Conservation (phyloP, 2,797 vertebrate species). For the Erpetoichthys calabaricus region DNA sequence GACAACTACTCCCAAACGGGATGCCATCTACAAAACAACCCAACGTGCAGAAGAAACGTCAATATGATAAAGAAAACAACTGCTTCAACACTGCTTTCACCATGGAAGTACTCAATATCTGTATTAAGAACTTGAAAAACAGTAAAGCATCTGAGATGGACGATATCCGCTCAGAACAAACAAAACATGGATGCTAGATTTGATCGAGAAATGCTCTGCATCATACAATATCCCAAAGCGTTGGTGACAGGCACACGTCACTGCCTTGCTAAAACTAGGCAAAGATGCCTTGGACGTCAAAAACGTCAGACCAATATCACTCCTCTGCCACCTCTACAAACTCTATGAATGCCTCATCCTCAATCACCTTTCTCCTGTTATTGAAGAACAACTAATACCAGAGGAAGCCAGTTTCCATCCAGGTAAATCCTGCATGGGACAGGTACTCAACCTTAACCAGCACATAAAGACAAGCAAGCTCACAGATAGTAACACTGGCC, state of each 20-base stretch:
- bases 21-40: constrained; percentile 2
- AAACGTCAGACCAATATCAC: not conserved
- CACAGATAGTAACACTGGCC: too few species aligned
- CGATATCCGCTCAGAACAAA: not conserved
- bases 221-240: not conserved
- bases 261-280: too few species aligned
- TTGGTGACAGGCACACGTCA: not conserved
- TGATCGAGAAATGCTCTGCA: not conserved
- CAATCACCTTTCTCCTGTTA: constrained; percentile 1
- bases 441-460: too few species aligned
- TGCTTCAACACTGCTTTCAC: too few species aligned
- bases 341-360: too few species aligned
- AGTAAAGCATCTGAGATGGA: constrained; percentile 1
- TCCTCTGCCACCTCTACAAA: not conserved
- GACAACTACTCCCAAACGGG: not conserved
- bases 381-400: not conserved
- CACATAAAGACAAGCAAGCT: too few species aligned
- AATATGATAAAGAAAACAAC: constrained; percentile 1
- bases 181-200: not conserved
- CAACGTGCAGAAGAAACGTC: not conserved
- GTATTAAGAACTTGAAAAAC: not conserved
- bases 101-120: not conserved
- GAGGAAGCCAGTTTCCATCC: not conserved
- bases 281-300: too few species aligned
- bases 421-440: too few species aligned